Base-by-base conservation (phyloP, 2,888 invertebrate genomes). In the Eustalomyia histrio region DNA sequence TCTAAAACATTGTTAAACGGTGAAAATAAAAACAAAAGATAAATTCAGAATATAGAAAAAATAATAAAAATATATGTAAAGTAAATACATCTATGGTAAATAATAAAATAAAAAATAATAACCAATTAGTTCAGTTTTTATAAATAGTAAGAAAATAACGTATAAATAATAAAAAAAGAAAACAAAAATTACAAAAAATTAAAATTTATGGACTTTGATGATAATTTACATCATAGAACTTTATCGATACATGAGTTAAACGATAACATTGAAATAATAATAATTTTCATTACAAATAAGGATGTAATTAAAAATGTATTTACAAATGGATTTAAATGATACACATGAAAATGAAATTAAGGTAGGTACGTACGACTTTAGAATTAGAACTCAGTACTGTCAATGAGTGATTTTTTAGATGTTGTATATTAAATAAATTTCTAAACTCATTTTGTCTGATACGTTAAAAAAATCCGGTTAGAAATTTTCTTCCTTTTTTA, bases 251-350 rank as follows among this genome's bases (percentile, higher is more conserved):
- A 47, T 47, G 43, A 47, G 17, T 61, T 67, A 21, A 79, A 67
- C 71, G 21, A 69, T 35, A 18, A 60, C 8, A 29, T 39, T 52
- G 21, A 67, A 64, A 52, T 65, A 76, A 76, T 65, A 76, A 76
- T 76, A 58, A 74, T 67, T 68, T 79, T 73, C 61, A 50, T 72
- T 68, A 29, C 65, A 61, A 12, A 71, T 17, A 76, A 68, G 65
- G 63, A 71, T 76, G 80, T 74, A 73, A 82, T 63, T 80, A 79
- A 73, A 81, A 64, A 81, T 85, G 83, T 85, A 83, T 75, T 75
- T 85, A 65, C 83, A 84, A 83, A 84, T 84, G 85, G 85, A 85
- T 83, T 80, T 85, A 64, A 76, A 71, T 53, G 83, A 76, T 18
- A 75, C 60, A 35, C 80, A 79, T 63, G 79, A 79, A 72, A 75